Conservation (phyloP, 2,113 vertebrate species). For the Triplophysa tibetana region DNA sequence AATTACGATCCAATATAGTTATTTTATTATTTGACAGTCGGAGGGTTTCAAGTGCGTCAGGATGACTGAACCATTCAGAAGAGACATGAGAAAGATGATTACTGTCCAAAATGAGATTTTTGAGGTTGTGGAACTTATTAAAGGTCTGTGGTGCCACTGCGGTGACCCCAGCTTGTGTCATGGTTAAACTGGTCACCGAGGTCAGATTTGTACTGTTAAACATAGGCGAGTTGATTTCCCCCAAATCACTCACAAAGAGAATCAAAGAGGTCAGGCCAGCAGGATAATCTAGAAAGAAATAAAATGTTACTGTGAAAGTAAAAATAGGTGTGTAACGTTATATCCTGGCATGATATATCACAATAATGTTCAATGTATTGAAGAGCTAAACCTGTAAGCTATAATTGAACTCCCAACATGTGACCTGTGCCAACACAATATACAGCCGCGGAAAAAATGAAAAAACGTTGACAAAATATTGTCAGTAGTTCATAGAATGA, state of each 20-base stretch:
- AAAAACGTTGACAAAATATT: too few relatives aligned
- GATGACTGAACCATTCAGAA: constrained; percentile 66
- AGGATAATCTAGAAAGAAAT: constrained; percentile 55
- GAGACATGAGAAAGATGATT: constrained; percentile 60
- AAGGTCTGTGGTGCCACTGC: constrained; percentile 61
- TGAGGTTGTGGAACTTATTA: constrained; percentile 59
- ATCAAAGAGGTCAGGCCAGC: constrained; percentile 57
- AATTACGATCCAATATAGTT: constrained; percentile 31
- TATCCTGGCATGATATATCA: too few relatives aligned
- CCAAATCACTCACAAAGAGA: constrained; percentile 42
- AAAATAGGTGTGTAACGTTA: not conserved
- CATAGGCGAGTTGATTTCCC: constrained; percentile 60
- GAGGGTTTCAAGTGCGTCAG: constrained; percentile 53
- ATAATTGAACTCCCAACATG: too few relatives aligned
- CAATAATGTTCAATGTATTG: too few relatives aligned
- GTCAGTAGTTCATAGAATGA: too few relatives aligned
- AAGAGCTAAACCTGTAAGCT: too few relatives aligned
- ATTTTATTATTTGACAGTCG: constrained; percentile 60
- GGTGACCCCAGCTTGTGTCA: constrained; percentile 50
- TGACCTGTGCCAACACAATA: too few relatives aligned
- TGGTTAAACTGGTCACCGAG: constrained; percentile 61
- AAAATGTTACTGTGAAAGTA: not conserved
- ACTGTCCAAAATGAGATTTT: constrained; percentile 55
- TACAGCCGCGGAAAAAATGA: too few relatives aligned
- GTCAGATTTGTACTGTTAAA: constrained; percentile 60